A percentile compares a stretch with the other conserved stretches of the same genome.
These are phyloP conservation scores for Bibio marci DNA, from an alignment of 2,888 invertebrate species.

Conservation along the genomic window DNA sequence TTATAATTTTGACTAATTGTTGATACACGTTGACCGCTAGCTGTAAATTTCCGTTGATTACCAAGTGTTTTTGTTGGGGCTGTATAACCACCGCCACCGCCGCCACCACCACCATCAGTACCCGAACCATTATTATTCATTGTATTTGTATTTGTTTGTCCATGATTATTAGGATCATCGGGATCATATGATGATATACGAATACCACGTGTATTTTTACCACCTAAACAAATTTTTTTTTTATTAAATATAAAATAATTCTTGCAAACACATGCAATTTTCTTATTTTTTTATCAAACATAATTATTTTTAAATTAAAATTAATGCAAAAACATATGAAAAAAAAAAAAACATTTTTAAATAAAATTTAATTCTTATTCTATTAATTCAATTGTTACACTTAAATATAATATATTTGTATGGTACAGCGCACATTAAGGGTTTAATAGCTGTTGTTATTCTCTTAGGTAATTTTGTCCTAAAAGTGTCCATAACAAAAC, in stretches of 20 bases:
- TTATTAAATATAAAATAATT: neutral
- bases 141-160: conserved; percentile 12
- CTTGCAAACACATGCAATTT: no score
- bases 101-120: conserved; percentile 20
- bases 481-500: no score
- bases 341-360: conserved; percentile 1
- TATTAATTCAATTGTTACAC: no score
- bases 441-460: no score
- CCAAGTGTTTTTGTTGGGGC: conserved; percentile 29
- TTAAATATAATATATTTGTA: no score
- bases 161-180: conserved; percentile 37
- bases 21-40: conserved; percentile 54
- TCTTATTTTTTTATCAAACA: no score
- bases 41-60: conserved; percentile 35
- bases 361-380: no score
- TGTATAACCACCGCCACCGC: conserved; percentile 30
- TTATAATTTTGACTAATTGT: conserved; percentile 77
- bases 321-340: neutral
- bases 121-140: conserved; percentile 15
- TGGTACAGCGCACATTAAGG: no score
- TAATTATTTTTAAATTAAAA: no score
- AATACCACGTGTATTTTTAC: conserved; percentile 46
- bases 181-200: conserved; percentile 50
- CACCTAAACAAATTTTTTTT: conserved; percentile 28
- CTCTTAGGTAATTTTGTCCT: no score